Evolutionary conservation across 2,797 vertebrate genomes (phyloP), one percentile per base, ranked within the genome.

Genomic region (Setipinna tenuifilis): DNA sequence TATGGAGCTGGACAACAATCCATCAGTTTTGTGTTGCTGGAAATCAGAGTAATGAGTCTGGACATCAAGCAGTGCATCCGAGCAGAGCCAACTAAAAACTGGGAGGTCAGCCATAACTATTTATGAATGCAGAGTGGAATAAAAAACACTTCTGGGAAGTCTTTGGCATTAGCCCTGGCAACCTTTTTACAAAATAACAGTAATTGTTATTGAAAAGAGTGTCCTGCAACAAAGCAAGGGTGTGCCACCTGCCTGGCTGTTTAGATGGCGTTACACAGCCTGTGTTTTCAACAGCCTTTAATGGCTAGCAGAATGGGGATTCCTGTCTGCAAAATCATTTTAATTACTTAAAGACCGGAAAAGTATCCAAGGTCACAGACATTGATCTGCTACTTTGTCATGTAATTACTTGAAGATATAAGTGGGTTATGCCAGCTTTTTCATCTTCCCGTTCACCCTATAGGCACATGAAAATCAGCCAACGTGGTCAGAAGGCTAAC

Each of bases 371-470:
- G 75, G 71, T 58, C 81, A 86, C 31, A 81, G 62, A 87, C 35
- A 87, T 19, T 50, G 48, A 85, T 88, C 54, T 25, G 61, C 31
- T 58, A 23, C 80, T 88, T 85, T 87, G 58, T 71, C 87, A 88
- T 85, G 25, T 88, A 80, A 89, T 81, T 84, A 87, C 48, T 87
- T 86, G 62, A 44, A 90, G 46, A 90, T 86, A 83, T 50, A 85
- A 92, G 90, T 87, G 85, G 84, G 88, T 89, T 85, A 80, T 28
- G 17, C 78, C 62, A 35, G 65, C 84, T 68, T 62, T 88, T 85
- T 80, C 19, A 19, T 87, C 91, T 82, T 85, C 88, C 88, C 88
- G 82, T 89, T 86, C 86, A 89, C 90, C 86, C 89, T 92, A 81
- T 85, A 87, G 90, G 88, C 87, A 83, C 83, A 50, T 85, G 82